These are phyloP conservation scores for Mythimna impura DNA, from an alignment of 2,888 invertebrate species.

Conservation along the genomic window DNA sequence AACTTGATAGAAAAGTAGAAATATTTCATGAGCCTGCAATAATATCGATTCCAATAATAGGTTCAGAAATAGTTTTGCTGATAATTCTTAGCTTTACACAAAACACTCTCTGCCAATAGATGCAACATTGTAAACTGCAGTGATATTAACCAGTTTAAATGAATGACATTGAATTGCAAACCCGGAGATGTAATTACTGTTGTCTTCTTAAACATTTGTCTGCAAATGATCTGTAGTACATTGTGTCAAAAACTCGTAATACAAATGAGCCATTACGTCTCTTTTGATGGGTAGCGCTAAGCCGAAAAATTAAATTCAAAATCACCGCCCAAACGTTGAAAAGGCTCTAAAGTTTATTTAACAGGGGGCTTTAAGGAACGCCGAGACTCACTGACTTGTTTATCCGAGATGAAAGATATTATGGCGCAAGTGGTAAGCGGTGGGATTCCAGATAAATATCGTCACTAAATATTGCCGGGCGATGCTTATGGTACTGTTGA, in stretches of 20 bases:
- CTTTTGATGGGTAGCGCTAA: constrained; percentile 59
- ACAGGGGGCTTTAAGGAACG: constrained; percentile 73
- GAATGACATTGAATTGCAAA: not conserved
- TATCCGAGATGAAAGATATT: constrained; percentile 73
- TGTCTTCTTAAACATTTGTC: constrained; percentile 29
- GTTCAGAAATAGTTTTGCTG: too few relatives aligned
- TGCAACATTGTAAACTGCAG: not conserved
- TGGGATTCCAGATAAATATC: constrained; percentile 36
- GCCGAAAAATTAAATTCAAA: constrained; percentile 76
- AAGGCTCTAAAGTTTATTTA: constrained; percentile 77
- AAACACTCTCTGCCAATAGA: not conserved
- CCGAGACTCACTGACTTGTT: constrained; percentile 71
- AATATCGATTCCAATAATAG: not conserved
- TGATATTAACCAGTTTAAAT: constrained; percentile 3
- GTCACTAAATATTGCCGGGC: constrained; percentile 14
- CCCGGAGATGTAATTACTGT: constrained; percentile 17
- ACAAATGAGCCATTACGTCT: constrained; percentile 60
- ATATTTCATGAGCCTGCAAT: not conserved
- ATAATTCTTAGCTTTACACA: too few relatives aligned
- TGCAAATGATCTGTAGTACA: constrained; percentile 27
- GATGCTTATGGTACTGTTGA: too few relatives aligned
- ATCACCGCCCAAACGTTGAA: constrained; percentile 69
- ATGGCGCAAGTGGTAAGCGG: constrained; percentile 65
- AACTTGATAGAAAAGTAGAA: not conserved
- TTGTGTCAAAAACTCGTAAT: constrained; percentile 56